Evolutionary conservation across 2,888 invertebrate genomes (phyloP).

Genomic region (Nymphalis urticae): DNA sequence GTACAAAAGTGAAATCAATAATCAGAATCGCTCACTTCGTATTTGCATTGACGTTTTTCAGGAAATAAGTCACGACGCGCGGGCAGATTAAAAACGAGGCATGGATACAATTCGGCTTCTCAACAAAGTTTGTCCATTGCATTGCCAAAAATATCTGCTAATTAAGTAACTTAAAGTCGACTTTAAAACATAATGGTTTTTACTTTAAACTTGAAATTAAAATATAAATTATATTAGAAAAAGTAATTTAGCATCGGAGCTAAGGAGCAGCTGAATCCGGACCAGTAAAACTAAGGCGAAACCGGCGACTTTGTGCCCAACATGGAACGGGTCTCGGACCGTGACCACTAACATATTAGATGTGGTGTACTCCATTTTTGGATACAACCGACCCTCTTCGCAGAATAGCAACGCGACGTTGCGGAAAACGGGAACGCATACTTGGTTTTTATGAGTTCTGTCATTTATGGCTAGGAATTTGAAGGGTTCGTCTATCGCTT

Average conservation of each 20-base stretch:
- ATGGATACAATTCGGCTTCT: no score
- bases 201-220: background rate
- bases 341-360: slow-evolving; percentile 44
- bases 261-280: slow-evolving; percentile 5
- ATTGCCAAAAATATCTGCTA: no score
- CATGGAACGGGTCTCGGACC: slow-evolving; percentile 42
- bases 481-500: slow-evolving; percentile 32
- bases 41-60: no score
- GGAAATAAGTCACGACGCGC: no score
- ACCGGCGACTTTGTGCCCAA: slow-evolving; percentile 35
- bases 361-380: slow-evolving; percentile 55
- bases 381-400: slow-evolving; percentile 47
- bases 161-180: no score
- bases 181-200: no score
- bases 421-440: slow-evolving; percentile 42
- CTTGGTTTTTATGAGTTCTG: slow-evolving; percentile 33
- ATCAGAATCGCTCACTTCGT: no score
- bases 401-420: slow-evolving; percentile 43
- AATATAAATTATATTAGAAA: slow-evolving; percentile 8
- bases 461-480: slow-evolving; percentile 35
- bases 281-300: slow-evolving; percentile 28
- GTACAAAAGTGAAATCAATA: background rate
- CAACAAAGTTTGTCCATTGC: no score
- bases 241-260: slow-evolving; percentile 7
- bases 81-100: no score